Percentiles rank a stretch among this genome's conserved stretches.
Conservation (phyloP, 2,113 vertebrate species). For the Cyphomyrus discorhynchus region DNA sequence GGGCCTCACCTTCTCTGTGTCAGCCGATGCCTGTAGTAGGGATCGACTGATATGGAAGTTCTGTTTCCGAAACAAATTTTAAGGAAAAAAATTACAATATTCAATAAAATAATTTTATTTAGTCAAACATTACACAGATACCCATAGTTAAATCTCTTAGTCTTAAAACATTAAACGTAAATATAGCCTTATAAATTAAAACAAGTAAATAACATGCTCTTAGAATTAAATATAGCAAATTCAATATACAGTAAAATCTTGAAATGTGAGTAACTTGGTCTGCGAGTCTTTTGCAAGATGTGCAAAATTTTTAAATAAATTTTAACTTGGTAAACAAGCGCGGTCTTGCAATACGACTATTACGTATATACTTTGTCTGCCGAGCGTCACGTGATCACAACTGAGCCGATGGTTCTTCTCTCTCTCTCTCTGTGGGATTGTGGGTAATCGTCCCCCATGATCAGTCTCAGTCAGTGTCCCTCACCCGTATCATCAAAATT, state of each 20-base stretch:
- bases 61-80: neutral
- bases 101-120: neutral
- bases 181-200: neutral
- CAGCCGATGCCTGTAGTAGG: neutral
- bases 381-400: too few species aligned
- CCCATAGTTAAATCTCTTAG: neutral
- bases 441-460: too few species aligned
- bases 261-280: too few species aligned
- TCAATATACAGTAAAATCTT: neutral
- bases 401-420: too few species aligned
- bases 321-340: too few species aligned
- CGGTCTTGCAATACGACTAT: too few species aligned
- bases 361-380: too few species aligned
- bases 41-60: neutral
- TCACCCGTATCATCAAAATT: too few species aligned
- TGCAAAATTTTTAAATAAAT: too few species aligned
- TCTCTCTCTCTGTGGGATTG: too few species aligned
- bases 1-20: neutral
- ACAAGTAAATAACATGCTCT: neutral
- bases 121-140: neutral
- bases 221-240: neutral
- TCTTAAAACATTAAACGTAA: neutral
- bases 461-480: too few species aligned
- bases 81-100: neutral
- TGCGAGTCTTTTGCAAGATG: too few species aligned